Evolutionary conservation across 2,113 vertebrate genomes (phyloP).

Genomic region (Grammomys dolichurus): DNA sequence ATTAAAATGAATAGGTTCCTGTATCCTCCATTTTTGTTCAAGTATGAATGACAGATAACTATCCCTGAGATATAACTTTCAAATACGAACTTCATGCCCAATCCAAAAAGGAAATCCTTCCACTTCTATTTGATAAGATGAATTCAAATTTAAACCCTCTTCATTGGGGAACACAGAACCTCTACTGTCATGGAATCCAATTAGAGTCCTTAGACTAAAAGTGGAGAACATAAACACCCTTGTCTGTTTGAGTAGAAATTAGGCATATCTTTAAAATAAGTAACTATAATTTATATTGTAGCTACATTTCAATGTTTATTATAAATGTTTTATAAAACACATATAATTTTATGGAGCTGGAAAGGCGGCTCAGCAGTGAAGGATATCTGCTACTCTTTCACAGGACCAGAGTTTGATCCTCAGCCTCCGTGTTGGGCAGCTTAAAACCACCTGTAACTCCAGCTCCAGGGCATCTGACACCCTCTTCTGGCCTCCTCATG

Average conservation of each 20-base stretch:
- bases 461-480: neutral
- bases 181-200: neutral
- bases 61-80: neutral
- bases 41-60: neutral
- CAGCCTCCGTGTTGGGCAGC: neutral
- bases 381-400: neutral
- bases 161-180: neutral
- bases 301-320: neutral
- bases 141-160: neutral
- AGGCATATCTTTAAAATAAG: neutral
- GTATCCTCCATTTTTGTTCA: neutral
- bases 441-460: neutral
- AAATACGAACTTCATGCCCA: neutral
- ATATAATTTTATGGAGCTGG: neutral
- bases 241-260: neutral
- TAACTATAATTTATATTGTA: neutral
- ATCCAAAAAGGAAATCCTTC: neutral
- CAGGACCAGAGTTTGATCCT: neutral
- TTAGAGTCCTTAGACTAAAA: neutral
- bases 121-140: neutral
- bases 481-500: neutral
- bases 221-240: neutral
- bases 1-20: neutral
- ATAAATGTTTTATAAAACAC: neutral
- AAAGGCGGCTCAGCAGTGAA: neutral